Conservation (phyloP, 2,888 invertebrate genomes). For the Euclidia mi region DNA sequence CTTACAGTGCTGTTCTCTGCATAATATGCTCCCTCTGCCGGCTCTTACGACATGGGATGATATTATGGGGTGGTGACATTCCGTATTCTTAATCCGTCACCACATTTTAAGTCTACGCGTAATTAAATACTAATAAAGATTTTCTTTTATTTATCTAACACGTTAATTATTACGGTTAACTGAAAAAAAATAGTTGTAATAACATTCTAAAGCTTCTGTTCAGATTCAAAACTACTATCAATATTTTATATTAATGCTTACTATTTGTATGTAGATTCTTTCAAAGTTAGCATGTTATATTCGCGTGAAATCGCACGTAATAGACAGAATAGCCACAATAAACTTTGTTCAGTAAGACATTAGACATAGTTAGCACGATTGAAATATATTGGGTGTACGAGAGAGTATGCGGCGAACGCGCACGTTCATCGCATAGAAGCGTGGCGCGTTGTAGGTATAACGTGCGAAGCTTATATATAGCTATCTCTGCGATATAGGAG, state of each 20-base stretch:
- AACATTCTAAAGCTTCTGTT: too few relatives aligned
- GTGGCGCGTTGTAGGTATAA: too few relatives aligned
- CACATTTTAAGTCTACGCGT: too few relatives aligned
- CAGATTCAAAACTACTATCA: background rate
- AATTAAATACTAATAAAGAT: too few relatives aligned
- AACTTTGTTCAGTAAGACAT: slow-evolving; percentile 47
- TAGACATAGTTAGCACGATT: slow-evolving; percentile 35
- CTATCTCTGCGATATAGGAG: slow-evolving; percentile 54
- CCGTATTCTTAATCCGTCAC: too few relatives aligned
- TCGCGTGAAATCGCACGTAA: slow-evolving; percentile 7
- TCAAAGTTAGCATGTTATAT: slow-evolving; percentile 3
- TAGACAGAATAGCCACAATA: slow-evolving; percentile 10
- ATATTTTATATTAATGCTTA: background rate
- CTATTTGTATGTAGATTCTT: slow-evolving; percentile 1
- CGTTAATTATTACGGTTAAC: too few relatives aligned
- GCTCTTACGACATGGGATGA: too few relatives aligned
- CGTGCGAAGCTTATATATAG: slow-evolving; percentile 48
- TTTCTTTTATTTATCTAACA: too few relatives aligned
- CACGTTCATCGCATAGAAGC: slow-evolving; percentile 41
- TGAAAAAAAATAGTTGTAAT: too few relatives aligned
- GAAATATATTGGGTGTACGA: slow-evolving; percentile 50
- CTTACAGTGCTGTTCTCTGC: too few relatives aligned
- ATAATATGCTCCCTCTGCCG: too few relatives aligned
- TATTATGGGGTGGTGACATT: too few relatives aligned
- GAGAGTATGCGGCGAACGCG: slow-evolving; percentile 55